phyloP scores from a whole-genome alignment of 2,888 invertebrate genomes.

The Phragmatobia fuliginosa region DNA sequence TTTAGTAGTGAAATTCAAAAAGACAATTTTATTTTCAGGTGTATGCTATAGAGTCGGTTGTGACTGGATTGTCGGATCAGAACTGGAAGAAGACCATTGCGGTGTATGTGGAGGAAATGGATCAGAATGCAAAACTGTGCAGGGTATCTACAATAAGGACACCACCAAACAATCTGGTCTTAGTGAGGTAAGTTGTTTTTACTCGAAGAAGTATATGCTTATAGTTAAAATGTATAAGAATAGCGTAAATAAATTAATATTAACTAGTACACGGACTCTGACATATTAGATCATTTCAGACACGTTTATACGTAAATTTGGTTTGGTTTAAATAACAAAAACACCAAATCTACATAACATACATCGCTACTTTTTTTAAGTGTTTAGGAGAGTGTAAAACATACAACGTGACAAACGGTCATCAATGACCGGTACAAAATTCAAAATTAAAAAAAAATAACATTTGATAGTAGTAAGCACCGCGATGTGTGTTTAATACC shows the following conservation, averaged over 20 bases:
- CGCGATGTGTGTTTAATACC: no score
- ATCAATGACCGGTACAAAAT: no score
- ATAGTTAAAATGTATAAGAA: not conserved
- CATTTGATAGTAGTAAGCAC: no score
- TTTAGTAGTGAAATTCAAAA: not conserved
- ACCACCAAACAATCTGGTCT: conserved; percentile 85
- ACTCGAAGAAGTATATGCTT: not conserved
- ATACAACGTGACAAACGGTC: no score
- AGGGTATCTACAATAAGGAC: conserved; percentile 90
- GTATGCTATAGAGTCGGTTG: conserved; percentile 94
- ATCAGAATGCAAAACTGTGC: conserved; percentile 92
- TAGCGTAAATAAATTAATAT: not conserved
- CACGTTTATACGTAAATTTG: not conserved
- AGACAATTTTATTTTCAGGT: conserved; percentile 56
- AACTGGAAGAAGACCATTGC: conserved; percentile 93
- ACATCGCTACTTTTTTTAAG: no score
- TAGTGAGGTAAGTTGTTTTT: conserved; percentile 76
- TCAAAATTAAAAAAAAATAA: no score
- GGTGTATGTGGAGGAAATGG: conserved; percentile 95
- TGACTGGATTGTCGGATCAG: conserved; percentile 95
- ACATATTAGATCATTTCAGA: not conserved
- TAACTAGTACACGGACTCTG: no score
- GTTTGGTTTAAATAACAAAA: no score
- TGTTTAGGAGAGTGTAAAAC: no score
- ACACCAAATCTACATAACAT: no score